phyloP scores from a whole-genome alignment of 2,888 invertebrate species.

The Muschampia plurimacula region DNA sequence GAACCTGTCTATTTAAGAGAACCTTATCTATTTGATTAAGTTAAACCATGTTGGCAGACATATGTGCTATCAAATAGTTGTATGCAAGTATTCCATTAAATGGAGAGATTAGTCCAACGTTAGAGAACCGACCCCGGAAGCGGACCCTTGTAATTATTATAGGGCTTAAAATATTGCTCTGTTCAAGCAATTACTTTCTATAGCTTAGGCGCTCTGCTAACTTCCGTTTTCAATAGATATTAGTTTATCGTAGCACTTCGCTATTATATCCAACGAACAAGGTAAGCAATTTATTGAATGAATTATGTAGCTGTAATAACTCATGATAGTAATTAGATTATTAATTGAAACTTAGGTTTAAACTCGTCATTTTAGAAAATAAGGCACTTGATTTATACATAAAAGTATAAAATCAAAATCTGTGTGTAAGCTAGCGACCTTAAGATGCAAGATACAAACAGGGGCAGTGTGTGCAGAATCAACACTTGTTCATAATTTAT shows the following conservation, averaged over 20 bases:
- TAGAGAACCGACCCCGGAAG: conserved; percentile 35
- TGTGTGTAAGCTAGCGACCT: too few relatives aligned
- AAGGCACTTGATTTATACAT: too few relatives aligned
- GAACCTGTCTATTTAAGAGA: too few relatives aligned
- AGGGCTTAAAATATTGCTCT: conserved; percentile 31
- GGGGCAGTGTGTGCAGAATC: neutral
- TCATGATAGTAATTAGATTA: neutral
- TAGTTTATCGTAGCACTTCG: neutral
- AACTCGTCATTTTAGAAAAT: too few relatives aligned
- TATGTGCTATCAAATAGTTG: neutral
- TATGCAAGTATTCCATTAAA: conserved; percentile 34
- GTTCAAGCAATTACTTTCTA: conserved; percentile 29
- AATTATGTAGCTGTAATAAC: neutral
- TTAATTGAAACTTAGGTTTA: too few relatives aligned
- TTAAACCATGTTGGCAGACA: neutral
- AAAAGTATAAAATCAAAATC: too few relatives aligned
- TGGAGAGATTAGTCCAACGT: conserved; percentile 47
- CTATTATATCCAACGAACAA: neutral
- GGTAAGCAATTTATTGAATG: neutral
- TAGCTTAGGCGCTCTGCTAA: conserved; percentile 12
- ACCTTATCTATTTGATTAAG: too few relatives aligned
- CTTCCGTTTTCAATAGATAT: conserved; percentile 5
- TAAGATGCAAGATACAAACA: too few relatives aligned
- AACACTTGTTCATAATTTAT: neutral
- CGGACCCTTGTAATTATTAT: conserved; percentile 31